phyloP scores from a whole-genome alignment of 1,140 invertebrate species.

The Teleogryllus occipitalis region DNA sequence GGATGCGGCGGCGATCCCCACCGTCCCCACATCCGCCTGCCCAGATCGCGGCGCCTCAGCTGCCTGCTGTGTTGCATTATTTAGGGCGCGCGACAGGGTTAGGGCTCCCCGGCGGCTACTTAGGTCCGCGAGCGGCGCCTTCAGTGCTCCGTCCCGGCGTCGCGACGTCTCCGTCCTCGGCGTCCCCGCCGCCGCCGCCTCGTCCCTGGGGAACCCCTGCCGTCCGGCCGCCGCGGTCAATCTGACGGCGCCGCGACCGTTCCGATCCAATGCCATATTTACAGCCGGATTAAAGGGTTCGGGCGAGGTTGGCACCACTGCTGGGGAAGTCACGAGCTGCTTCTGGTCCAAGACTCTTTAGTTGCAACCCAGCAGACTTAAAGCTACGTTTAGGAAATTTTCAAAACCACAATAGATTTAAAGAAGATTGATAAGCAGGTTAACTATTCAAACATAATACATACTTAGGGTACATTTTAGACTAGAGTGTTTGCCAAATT shows the following conservation, averaged over 20 bases:
- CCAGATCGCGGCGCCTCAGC: too few relatives aligned
- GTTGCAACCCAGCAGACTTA: too few relatives aligned
- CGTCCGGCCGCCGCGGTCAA: background rate
- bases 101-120: background rate
- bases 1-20: too few relatives aligned
- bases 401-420: too few relatives aligned
- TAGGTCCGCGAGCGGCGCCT: background rate
- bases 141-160: background rate
- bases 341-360: too few relatives aligned
- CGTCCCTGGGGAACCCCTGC: background rate
- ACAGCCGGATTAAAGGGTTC: background rate
- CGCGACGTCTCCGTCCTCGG: background rate
- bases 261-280: conserved; percentile 1
- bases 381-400: too few relatives aligned
- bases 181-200: too few relatives aligned
- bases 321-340: background rate
- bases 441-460: too few relatives aligned
- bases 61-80: background rate
- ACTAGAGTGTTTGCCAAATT: too few relatives aligned
- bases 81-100: background rate
- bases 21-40: too few relatives aligned
- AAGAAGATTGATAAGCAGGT: too few relatives aligned
- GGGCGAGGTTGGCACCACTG: background rate
- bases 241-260: background rate
- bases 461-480: too few relatives aligned